Percentiles rank a stretch among this genome's conserved stretches.
Conservation (phyloP, 2,113 vertebrate genomes). For the Catharus fuscescens region DNA sequence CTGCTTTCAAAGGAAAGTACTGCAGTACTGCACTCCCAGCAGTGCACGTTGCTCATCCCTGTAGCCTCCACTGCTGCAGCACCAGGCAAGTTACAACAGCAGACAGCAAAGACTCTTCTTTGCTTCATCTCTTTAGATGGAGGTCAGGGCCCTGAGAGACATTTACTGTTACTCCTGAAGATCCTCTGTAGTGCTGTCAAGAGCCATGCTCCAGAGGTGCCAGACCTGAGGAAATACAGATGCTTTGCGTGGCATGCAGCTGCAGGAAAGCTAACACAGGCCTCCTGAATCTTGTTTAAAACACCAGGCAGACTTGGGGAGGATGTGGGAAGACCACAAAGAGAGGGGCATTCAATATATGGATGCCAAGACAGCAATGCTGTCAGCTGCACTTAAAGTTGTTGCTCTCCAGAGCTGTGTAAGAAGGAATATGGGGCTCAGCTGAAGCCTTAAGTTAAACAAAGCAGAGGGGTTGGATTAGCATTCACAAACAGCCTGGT, state of each 20-base stretch:
- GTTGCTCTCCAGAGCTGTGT: constrained; percentile 30
- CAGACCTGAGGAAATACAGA: constrained; percentile 8
- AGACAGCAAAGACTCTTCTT: not conserved
- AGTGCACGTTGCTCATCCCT: not conserved
- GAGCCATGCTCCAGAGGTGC: not conserved
- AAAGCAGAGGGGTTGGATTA: constrained; percentile 42
- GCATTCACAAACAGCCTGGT: not conserved
- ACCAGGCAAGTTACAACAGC: not conserved
- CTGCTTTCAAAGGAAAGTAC: not conserved
- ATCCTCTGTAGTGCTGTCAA: not conserved
- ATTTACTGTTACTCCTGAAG: not conserved
- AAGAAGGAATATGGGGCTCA: not conserved
- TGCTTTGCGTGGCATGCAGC: not conserved
- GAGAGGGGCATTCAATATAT: not conserved
- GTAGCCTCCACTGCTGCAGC: not conserved
- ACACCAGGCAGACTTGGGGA: not conserved
- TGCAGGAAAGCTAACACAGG: not conserved
- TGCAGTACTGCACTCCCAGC: not conserved
- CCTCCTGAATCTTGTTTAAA: not conserved
- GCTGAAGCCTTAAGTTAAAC: constrained; percentile 37
- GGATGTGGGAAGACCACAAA: not conserved
- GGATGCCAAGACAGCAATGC: not conserved
- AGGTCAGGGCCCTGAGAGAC: not conserved
- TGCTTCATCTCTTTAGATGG: not conserved
- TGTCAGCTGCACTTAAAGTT: constrained; percentile 33